Conservation (phyloP, 2,113 vertebrate species). For the Cervus canadensis region DNA sequence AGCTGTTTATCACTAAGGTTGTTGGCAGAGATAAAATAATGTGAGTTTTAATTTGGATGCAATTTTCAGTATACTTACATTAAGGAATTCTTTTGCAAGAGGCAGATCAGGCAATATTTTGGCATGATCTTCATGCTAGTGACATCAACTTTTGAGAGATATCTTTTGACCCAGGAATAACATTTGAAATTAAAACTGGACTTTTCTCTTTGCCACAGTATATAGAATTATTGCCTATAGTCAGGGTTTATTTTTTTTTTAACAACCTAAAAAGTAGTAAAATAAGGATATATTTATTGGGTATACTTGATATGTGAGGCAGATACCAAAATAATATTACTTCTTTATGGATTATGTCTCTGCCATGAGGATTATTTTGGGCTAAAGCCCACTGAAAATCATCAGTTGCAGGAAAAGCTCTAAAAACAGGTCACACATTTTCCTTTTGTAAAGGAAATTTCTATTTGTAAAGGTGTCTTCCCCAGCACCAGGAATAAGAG, state of each 20-base stretch:
- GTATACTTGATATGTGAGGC: background rate
- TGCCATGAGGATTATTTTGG: background rate
- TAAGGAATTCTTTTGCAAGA: background rate
- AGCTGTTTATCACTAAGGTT: background rate
- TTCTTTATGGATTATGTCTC: background rate
- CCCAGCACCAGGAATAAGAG: background rate
- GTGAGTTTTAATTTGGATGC: conserved; percentile 1
- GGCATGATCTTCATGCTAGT: background rate
- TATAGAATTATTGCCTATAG: background rate
- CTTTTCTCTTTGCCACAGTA: background rate
- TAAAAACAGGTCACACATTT: background rate
- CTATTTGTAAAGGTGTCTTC: background rate
- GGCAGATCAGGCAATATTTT: background rate
- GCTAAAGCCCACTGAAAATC: background rate
- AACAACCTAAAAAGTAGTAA: background rate
- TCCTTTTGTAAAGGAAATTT: background rate
- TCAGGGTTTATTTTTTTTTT: background rate
- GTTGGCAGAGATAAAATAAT: background rate
- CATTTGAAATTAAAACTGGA: conserved; percentile 18
- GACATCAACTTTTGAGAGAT: background rate
- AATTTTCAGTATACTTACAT: conserved; percentile 17
- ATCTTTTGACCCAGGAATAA: background rate
- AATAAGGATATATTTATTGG: background rate
- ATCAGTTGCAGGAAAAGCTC: background rate
- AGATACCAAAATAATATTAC: background rate